phyloP scores from a whole-genome alignment of 2,113 vertebrate species.

The Trogon melanurus region DNA sequence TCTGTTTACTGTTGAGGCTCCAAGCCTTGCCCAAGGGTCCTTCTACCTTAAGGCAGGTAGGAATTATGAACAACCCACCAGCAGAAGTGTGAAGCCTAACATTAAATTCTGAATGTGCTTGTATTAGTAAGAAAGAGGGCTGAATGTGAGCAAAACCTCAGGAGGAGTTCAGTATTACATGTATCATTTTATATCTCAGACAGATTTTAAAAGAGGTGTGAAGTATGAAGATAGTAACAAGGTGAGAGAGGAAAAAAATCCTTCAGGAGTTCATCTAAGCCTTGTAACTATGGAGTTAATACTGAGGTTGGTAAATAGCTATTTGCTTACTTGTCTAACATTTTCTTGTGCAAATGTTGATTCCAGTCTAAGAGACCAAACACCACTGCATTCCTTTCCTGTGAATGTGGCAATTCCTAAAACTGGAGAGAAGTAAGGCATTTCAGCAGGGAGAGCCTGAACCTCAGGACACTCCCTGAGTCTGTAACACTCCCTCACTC shows the following conservation, averaged over 20 bases:
- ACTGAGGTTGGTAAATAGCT: constrained; percentile 28
- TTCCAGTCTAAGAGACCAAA: constrained; percentile 35
- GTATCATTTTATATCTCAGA: not conserved
- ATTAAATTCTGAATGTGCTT: not conserved
- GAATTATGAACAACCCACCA: not conserved
- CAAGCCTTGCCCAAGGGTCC: not conserved
- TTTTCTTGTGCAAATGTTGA: constrained; percentile 49
- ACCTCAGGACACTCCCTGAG: constrained; percentile 59
- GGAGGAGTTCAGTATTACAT: not conserved
- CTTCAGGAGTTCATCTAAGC: not conserved
- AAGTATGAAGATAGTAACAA: not conserved
- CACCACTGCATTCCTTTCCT: constrained; percentile 59
- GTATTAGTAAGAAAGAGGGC: not conserved
- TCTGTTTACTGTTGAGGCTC: not conserved
- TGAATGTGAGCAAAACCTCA: not conserved
- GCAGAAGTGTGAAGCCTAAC: not conserved
- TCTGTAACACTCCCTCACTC: constrained; percentile 27
- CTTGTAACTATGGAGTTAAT: not conserved
- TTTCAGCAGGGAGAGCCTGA: constrained; percentile 54
- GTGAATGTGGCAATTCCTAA: constrained; percentile 48
- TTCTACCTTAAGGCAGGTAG: not conserved
- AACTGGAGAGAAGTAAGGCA: constrained; percentile 7
- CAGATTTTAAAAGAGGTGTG: not conserved
- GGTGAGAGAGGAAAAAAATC: not conserved
- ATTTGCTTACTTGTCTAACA: constrained; percentile 49